These are phyloP conservation scores for Tinea trinotella DNA, from an alignment of 2,888 invertebrate genomes.

Conservation along the genomic window DNA sequence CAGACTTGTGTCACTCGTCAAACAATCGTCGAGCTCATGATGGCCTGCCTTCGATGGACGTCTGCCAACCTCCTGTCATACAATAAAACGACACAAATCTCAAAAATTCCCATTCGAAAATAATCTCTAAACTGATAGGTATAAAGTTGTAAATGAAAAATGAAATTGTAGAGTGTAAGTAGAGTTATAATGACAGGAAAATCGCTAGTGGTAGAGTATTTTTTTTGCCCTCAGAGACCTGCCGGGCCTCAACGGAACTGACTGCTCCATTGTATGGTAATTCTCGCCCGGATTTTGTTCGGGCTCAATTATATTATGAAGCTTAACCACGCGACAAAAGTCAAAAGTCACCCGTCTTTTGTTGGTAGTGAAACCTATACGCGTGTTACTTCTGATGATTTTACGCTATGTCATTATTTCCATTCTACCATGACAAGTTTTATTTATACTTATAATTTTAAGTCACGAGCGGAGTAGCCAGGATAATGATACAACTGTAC, in stretches of 20 bases:
- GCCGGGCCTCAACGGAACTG: slow-evolving; percentile 65
- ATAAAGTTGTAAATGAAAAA: neutral
- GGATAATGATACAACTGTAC: slow-evolving; percentile 42
- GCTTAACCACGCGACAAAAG: slow-evolving; percentile 60
- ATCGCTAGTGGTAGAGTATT: slow-evolving; percentile 48
- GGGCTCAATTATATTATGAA: slow-evolving; percentile 71
- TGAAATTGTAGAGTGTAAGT: slow-evolving; percentile 23
- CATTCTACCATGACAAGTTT: neutral
- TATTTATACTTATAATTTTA: slow-evolving; percentile 28
- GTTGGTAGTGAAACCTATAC: slow-evolving; percentile 27
- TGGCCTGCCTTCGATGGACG: slow-evolving; percentile 65
- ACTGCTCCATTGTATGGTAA: slow-evolving; percentile 69
- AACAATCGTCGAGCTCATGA: slow-evolving; percentile 62
- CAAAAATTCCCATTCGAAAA: neutral
- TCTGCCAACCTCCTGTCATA: slow-evolving; percentile 51
- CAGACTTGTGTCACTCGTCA: slow-evolving; percentile 65
- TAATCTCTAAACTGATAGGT: slow-evolving; percentile 20
- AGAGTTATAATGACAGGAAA: slow-evolving; percentile 26
- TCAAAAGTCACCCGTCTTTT: slow-evolving; percentile 65
- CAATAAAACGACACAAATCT: slow-evolving; percentile 28
- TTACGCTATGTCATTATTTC: slow-evolving; percentile 5
- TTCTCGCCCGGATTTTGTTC: slow-evolving; percentile 67
- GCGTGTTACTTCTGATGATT: slow-evolving; percentile 10
- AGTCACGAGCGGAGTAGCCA: slow-evolving; percentile 36
- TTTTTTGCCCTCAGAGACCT: slow-evolving; percentile 69